Evolutionary conservation across 2,113 vertebrate species (phyloP).

Genomic region (Serinus canaria): DNA sequence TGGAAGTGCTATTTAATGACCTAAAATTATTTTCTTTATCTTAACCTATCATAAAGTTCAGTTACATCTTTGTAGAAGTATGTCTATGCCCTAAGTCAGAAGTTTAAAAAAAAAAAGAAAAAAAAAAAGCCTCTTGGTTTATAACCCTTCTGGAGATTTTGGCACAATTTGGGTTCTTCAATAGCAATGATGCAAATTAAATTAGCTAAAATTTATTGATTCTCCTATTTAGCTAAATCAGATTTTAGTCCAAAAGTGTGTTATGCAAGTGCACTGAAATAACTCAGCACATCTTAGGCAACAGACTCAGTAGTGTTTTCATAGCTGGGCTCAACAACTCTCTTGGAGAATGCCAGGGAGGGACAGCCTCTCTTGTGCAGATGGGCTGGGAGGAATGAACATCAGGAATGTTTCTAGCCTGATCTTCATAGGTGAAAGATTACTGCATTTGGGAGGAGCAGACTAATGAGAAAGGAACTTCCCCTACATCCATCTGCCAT

Average conservation of each 20-base stretch:
- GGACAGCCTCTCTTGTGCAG: neutral
- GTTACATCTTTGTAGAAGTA: neutral
- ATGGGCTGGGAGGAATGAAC: neutral
- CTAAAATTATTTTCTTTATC: neutral
- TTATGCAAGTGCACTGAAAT: neutral
- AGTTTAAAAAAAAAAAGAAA: neutral
- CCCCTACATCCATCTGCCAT: neutral
- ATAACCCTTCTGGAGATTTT: neutral
- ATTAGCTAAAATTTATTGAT: neutral
- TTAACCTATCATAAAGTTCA: neutral
- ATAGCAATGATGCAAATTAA: neutral
- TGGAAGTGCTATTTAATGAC: neutral
- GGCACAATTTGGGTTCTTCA: neutral
- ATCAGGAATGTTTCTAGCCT: neutral
- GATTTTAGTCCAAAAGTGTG: neutral
- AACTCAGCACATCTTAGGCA: neutral
- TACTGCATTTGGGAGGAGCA: neutral
- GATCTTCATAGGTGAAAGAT: neutral
- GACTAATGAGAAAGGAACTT: neutral
- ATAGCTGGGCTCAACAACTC: neutral
- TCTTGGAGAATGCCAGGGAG: neutral
- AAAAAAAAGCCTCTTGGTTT: neutral
- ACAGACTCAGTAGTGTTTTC: neutral
- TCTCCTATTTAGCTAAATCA: neutral
- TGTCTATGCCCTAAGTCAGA: neutral